These are phyloP conservation scores for Hycleus phaleratus DNA, from an alignment of 1,140 invertebrate genomes.

Conservation along the genomic window DNA sequence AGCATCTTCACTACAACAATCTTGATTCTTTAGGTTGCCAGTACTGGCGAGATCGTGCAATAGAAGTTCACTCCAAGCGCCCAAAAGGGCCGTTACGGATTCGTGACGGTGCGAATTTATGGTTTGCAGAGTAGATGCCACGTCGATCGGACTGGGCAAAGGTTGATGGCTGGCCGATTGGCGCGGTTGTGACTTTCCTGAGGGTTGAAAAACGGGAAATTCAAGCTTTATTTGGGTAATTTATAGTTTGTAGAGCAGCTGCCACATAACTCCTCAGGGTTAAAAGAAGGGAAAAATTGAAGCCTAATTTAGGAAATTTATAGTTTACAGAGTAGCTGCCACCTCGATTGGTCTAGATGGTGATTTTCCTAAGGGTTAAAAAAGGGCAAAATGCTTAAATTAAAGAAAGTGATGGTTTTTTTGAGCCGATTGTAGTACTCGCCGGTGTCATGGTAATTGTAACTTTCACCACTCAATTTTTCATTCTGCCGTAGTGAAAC, in stretches of 20 bases:
- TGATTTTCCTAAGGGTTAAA: too few species aligned
- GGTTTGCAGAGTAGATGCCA: constrained; percentile 42
- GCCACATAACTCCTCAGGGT: not conserved
- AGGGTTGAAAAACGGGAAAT: constrained; percentile 11
- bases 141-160: constrained; percentile 50
- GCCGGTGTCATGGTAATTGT: not conserved
- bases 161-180: constrained; percentile 44
- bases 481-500: too few species aligned
- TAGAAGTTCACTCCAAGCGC: constrained; percentile 73
- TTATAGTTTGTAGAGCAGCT: not conserved
- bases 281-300: not conserved
- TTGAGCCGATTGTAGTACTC: not conserved
- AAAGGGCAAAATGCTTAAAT: too few species aligned
- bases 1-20: constrained; percentile 33
- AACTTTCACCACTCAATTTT: not conserved
- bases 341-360: too few species aligned
- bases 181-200: constrained; percentile 54
- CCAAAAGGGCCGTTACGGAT: constrained; percentile 68
- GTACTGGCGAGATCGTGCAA: constrained; percentile 69
- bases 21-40: constrained; percentile 41
- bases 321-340: too few species aligned
- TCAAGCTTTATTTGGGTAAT: not conserved
- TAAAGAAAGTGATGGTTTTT: too few species aligned
- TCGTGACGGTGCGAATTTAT: constrained; percentile 47
- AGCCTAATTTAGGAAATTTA: not conserved